These are phyloP conservation scores for Limnephilus auricula DNA, from an alignment of 2,888 invertebrate species.

Conservation along the genomic window DNA sequence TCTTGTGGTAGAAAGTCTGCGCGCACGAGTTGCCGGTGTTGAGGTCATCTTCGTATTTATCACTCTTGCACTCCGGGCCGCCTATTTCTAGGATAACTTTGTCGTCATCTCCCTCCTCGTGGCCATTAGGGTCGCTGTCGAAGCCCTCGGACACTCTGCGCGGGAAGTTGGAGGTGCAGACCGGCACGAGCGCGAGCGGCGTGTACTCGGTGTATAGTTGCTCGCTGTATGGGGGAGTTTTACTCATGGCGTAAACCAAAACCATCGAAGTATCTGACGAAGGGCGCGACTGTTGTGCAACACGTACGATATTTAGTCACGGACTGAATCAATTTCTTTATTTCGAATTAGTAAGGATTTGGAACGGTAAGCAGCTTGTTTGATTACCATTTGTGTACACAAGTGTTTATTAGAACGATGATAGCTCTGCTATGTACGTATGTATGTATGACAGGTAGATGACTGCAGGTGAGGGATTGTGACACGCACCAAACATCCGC, in stretches of 20 bases:
- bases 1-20: constrained; percentile 76
- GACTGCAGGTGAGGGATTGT: constrained; percentile 53
- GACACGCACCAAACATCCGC: constrained; percentile 65
- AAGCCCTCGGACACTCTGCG: constrained; percentile 63
- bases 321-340: constrained; percentile 63
- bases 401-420: constrained; percentile 71
- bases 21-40: constrained; percentile 65
- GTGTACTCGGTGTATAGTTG: constrained; percentile 60
- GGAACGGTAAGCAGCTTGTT: constrained; percentile 52
- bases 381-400: constrained; percentile 72
- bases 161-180: constrained; percentile 61
- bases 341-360: constrained; percentile 55
- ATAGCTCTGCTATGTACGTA: constrained; percentile 24
- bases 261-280: constrained; percentile 2
- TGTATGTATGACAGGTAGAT: constrained; percentile 12
- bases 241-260: constrained; percentile 41
- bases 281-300: constrained; percentile 34
- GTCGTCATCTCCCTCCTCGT: constrained; percentile 71
- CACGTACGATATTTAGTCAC: constrained; percentile 61
- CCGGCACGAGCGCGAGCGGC: constrained; percentile 55
- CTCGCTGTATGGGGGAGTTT: constrained; percentile 40
- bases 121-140: constrained; percentile 55
- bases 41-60: constrained; percentile 67
- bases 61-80: constrained; percentile 70
- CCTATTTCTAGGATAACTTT: constrained; percentile 77